These are phyloP conservation scores for Stictonetta naevosa DNA, from an alignment of 2,113 vertebrate genomes.

Conservation along the genomic window DNA sequence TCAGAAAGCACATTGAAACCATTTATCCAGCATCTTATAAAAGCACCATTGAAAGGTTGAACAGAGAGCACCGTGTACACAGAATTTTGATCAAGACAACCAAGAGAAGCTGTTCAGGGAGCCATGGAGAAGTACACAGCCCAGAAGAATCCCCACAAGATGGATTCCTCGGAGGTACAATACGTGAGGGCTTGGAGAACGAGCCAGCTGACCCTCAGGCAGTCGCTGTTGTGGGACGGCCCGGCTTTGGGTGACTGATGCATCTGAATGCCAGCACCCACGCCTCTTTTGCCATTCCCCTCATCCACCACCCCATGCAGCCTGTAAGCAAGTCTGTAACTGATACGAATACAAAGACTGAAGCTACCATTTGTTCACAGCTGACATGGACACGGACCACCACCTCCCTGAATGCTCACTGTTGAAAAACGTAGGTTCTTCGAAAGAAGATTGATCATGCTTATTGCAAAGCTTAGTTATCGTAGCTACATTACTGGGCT, in stretches of 20 bases:
- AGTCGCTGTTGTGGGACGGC: background rate
- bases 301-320: background rate
- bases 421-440: background rate
- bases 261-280: background rate
- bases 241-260: background rate
- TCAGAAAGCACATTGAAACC: background rate
- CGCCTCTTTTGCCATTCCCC: background rate
- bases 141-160: constrained; percentile 19
- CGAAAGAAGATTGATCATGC: background rate
- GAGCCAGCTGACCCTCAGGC: background rate
- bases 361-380: background rate
- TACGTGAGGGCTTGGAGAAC: background rate
- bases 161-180: constrained; percentile 26
- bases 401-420: constrained; percentile 10
- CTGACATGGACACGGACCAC: background rate
- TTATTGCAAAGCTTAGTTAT: constrained; percentile 37
- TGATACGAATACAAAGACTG: background rate
- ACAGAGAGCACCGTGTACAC: constrained; percentile 5
- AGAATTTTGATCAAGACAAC: background rate
- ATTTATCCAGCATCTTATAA: constrained; percentile 40
- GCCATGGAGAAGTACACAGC: background rate
- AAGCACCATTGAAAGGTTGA: constrained; percentile 63
- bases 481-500: constrained; percentile 11
- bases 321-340: background rate
- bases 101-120: background rate